Evolutionary conservation across 2,888 invertebrate genomes (phyloP).

Genomic region (Mechanitis messenoides): DNA sequence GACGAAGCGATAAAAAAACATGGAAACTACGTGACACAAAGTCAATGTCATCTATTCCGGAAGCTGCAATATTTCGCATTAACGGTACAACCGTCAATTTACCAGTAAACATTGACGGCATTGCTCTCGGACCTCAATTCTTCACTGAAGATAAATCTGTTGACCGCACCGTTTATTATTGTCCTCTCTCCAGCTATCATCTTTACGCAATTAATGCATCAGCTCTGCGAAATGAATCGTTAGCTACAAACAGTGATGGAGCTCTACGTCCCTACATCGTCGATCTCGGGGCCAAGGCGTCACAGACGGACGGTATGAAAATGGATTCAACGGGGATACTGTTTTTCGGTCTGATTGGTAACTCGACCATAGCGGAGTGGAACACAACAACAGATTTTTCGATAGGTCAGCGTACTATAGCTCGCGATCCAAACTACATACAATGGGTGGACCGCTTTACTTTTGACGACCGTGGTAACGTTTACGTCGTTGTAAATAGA

Average conservation of each 20-base stretch:
- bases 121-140: slow-evolving; percentile 81
- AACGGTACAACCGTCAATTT: slow-evolving; percentile 76
- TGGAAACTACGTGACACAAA: slow-evolving; percentile 82
- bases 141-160: slow-evolving; percentile 48
- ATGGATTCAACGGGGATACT: slow-evolving; percentile 83
- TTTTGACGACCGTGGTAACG: slow-evolving; percentile 79
- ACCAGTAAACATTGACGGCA: slow-evolving; percentile 81
- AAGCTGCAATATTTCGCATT: slow-evolving; percentile 78
- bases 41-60: slow-evolving; percentile 79
- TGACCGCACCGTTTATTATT: slow-evolving; percentile 79
- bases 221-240: slow-evolving; percentile 74
- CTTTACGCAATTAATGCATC: slow-evolving; percentile 80
- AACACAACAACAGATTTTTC: slow-evolving; percentile 78
- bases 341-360: slow-evolving; percentile 82
- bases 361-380: slow-evolving; percentile 83
- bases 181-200: slow-evolving; percentile 81
- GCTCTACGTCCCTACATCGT: slow-evolving; percentile 68
- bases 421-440: slow-evolving; percentile 80
- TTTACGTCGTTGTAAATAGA: slow-evolving; percentile 82
- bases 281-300: slow-evolving; percentile 79
- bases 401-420: slow-evolving; percentile 79
- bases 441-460: slow-evolving; percentile 86
- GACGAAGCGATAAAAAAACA: slow-evolving; percentile 77
- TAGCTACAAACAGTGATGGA: slow-evolving; percentile 50
- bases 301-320: slow-evolving; percentile 85